phyloP scores from a whole-genome alignment of 2,797 vertebrate genomes.

The Ctenochaetus hawaiiensis region DNA sequence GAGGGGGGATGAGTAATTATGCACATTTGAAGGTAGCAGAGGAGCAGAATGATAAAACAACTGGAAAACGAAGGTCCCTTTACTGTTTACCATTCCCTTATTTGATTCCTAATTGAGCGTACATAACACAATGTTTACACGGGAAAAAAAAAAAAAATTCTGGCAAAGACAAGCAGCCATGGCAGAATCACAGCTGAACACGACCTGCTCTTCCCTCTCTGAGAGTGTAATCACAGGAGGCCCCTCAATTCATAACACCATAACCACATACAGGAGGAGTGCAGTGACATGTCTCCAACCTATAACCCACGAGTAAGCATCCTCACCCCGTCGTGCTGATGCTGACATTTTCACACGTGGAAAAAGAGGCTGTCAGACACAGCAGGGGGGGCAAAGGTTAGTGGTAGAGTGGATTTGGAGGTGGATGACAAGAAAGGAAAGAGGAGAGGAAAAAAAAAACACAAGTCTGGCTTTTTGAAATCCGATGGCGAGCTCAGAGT shows the following conservation, averaged over 20 bases:
- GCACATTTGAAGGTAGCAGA: conserved; percentile 62
- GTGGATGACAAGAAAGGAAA: conserved; percentile 38
- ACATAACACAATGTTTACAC: conserved; percentile 71
- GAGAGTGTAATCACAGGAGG: conserved; percentile 15
- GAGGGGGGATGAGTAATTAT: conserved; percentile 67
- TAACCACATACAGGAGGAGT: conserved; percentile 2
- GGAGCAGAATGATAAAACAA: conserved; percentile 64
- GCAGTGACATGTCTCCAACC: conserved; percentile 31
- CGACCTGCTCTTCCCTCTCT: conserved; percentile 28
- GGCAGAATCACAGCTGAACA: conserved; percentile 38
- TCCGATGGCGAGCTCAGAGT: conserved; percentile 40
- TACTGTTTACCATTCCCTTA: conserved; percentile 68
- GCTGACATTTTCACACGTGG: conserved; percentile 66
- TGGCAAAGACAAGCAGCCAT: conserved; percentile 54
- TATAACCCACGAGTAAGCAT: conserved; percentile 36
- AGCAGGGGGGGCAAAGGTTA: conserved; percentile 54
- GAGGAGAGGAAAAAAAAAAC: conserved; percentile 24
- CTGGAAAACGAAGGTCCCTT: conserved; percentile 71
- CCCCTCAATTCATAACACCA: conserved; percentile 17
- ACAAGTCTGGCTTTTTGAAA: conserved; percentile 45
- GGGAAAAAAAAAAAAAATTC: conserved; percentile 47
- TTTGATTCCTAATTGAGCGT: conserved; percentile 78
- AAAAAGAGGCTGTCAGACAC: conserved; percentile 52
- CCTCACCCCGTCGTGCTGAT: conserved; percentile 48
- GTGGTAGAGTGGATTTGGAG: conserved; percentile 36